Evolutionary conservation across 92 coral and sea anemone genomes (phyloP), one percentile per base, ranked within the genome.

Genomic region (Parazoanthus darwini): DNA sequence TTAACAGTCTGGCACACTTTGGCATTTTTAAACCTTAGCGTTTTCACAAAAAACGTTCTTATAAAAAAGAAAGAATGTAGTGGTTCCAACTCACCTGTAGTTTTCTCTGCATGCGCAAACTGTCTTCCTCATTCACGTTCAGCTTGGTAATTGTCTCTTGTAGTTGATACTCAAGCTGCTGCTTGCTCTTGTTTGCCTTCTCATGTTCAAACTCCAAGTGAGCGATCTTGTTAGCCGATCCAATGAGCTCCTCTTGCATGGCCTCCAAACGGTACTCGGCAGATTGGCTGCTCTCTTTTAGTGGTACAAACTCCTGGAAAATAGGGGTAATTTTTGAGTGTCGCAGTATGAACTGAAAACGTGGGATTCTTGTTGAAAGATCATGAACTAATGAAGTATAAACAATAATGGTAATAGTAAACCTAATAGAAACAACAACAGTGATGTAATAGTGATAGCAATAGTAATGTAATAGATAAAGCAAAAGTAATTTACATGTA

Each of bases 241-340:
- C 91, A 23, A 89, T 87, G 71, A 89, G 82, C 70, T 96, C 94
- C 0, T 77, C 88, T n/a, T 91, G 88, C 8, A 90, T 86, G 1
- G 89, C 88, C 48, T 92, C 96, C 68, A 94, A 78, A 23, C 90
- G 90, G 68, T 56, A 35, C 42, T 89, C 89, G 8, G 92, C 80
- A 42, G 90, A 89, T 20, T 90, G 91, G 50, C 85, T 94, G 18
- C 63, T 91, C n/a, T 92, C 95, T 82, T 92, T 94, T 46, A 96
- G 72, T 8, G 95, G 93, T 39, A 84, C 88, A 76, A 89, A 85
- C 68, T 95, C 96, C 50, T 80, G 33, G 33, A 29, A 29, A 29
- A 29, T 29, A 29, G 33, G 33, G 33, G 33, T 29, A 29, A 29
- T 29, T 29, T 29, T 29, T 29, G 33, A 29, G 33, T 0, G 33